These are phyloP conservation scores for Panzeria rudis DNA, from an alignment of 2,888 invertebrate species.

Conservation along the genomic window DNA sequence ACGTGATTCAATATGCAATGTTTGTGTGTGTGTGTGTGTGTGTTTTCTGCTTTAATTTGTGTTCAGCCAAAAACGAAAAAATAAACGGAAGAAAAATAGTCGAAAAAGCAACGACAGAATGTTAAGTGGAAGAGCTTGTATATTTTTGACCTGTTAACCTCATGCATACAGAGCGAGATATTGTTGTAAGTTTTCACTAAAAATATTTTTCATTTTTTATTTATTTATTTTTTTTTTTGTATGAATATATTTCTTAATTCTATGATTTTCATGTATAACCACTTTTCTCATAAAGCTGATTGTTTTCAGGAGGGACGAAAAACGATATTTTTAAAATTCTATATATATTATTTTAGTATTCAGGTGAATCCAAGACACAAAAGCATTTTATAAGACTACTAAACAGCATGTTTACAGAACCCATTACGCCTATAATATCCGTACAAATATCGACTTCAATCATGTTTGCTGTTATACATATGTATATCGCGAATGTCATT, in stretches of 20 bases:
- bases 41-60: constrained; percentile 27
- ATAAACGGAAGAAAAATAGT: constrained; percentile 3
- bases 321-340: too few relatives aligned
- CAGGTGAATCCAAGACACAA: too few relatives aligned
- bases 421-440: too few relatives aligned
- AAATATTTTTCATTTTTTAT: constrained; percentile 50
- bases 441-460: too few relatives aligned
- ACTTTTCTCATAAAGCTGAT: not conserved
- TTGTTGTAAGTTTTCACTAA: constrained; percentile 64
- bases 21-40: constrained; percentile 5
- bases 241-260: not conserved
- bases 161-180: constrained; percentile 60
- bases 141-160: constrained; percentile 69
- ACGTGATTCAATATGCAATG: constrained; percentile 62
- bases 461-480: too few relatives aligned
- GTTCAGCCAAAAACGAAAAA: not conserved
- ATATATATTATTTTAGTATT: too few relatives aligned
- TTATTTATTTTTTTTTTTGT: not conserved
- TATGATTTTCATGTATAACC: not conserved
- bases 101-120: constrained; percentile 20
- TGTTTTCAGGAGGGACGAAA: not conserved
- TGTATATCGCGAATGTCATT: too few relatives aligned
- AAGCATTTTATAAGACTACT: too few relatives aligned
- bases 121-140: constrained; percentile 55
- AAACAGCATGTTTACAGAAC: too few relatives aligned